Conservation (phyloP, 2,113 vertebrate genomes). For the Dendrocopos noguchii region DNA sequence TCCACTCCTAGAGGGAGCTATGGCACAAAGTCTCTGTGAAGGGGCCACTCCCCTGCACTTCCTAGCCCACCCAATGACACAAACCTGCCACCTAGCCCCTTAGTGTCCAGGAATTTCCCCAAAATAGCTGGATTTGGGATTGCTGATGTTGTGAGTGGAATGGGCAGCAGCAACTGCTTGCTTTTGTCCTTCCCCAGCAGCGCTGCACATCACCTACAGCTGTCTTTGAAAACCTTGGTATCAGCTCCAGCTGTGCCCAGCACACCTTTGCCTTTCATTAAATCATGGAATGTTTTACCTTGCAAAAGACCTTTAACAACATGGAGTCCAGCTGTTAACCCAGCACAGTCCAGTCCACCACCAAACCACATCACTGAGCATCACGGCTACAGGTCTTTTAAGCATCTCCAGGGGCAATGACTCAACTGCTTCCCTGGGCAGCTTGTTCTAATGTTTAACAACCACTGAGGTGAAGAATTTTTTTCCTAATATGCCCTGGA, state of each 20-base stretch:
- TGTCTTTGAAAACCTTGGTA: neutral
- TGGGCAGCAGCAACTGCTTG: neutral
- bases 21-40: neutral
- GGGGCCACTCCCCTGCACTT: neutral
- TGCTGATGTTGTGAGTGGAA: neutral
- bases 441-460: neutral
- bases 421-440: neutral
- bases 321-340: neutral
- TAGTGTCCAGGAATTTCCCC: too few relatives aligned
- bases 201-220: rapidly evolving
- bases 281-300: neutral
- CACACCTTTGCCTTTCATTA: too few relatives aligned
- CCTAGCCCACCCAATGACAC: neutral
- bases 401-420: neutral
- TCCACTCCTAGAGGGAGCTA: neutral
- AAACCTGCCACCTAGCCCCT: neutral
- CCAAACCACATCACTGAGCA: neutral
- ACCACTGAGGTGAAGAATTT: neutral
- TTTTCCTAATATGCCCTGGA: neutral
- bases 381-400: neutral
- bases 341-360: neutral
- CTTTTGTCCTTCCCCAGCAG: neutral
- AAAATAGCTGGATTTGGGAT: too few relatives aligned
- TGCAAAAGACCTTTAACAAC: neutral
- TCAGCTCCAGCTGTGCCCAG: neutral